A percentile compares a stretch with the other conserved stretches of the same genome.
These are phyloP conservation scores for Drosophila quadrilineata DNA, from an alignment of 1,140 invertebrate genomes.

Conservation along the genomic window DNA sequence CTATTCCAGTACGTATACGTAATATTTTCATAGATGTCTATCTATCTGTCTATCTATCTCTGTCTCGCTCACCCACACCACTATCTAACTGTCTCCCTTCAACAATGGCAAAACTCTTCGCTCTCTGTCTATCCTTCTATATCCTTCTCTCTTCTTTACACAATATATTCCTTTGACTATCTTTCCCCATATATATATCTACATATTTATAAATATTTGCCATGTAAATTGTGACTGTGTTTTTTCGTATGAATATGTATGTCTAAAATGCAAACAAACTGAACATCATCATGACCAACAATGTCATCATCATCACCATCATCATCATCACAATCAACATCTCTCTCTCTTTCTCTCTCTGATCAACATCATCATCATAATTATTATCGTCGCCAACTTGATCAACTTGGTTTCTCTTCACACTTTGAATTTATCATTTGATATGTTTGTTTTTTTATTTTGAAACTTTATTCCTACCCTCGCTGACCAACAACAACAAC, in stretches of 20 bases:
- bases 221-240: too few species aligned
- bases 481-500: background rate
- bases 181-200: too few species aligned
- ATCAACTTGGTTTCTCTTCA: slow-evolving; percentile 7
- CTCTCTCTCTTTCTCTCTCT: background rate
- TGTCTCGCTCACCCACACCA: background rate
- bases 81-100: background rate
- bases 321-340: slow-evolving; percentile 9
- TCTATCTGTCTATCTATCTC: background rate
- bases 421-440: slow-evolving; percentile 21
- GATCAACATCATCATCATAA: slow-evolving; percentile 5
- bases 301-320: slow-evolving; percentile 7
- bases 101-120: background rate
- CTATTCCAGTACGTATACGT: slow-evolving; percentile 78
- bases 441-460: slow-evolving; percentile 32
- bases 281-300: slow-evolving; percentile 7
- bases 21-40: slow-evolving; percentile 14
- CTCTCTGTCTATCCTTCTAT: background rate
- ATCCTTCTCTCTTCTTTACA: background rate
- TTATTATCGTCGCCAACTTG: background rate
- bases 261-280: slow-evolving; percentile 3
- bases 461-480: background rate
- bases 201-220: too few species aligned
- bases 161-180: background rate
- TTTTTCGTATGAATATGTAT: background rate